Evolutionary conservation across 2,797 vertebrate species (phyloP).

Genomic region (Cynopterus sphinx): DNA sequence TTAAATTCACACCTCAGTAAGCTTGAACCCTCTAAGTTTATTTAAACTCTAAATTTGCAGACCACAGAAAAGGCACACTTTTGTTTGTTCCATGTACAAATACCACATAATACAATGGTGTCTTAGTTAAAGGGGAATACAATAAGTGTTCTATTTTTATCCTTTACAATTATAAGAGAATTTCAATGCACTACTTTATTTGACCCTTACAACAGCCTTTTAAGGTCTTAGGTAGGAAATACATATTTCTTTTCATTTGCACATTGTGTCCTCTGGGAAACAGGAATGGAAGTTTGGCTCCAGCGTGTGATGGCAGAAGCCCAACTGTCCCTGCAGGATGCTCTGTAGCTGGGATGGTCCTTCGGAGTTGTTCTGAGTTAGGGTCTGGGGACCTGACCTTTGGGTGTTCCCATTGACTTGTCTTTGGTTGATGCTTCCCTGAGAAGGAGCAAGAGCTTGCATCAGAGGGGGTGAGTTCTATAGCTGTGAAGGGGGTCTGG

Average conservation of each 20-base stretch:
- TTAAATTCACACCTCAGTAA: not conserved
- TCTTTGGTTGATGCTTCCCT: not conserved
- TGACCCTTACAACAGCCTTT: not conserved
- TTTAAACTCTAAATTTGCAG: not conserved
- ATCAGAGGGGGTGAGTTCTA: not conserved
- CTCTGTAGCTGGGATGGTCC: not conserved
- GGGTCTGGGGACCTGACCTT: not conserved
- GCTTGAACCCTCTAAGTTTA: not conserved
- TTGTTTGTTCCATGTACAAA: not conserved
- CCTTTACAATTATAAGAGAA: not conserved
- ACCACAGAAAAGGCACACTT: not conserved
- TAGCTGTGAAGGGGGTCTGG: not conserved
- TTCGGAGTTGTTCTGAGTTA: not conserved
- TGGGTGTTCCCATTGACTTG: not conserved
- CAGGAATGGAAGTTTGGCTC: not conserved
- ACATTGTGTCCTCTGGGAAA: not conserved
- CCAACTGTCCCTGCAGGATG: rapidly evolving
- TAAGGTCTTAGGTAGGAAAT: not conserved
- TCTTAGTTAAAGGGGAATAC: not conserved
- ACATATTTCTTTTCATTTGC: not conserved
- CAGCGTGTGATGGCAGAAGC: not conserved
- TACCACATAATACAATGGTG: not conserved
- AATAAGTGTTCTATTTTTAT: not conserved
- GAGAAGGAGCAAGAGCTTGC: not conserved
- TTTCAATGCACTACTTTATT: not conserved